phyloP scores from a whole-genome alignment of 1,140 invertebrate genomes.

The Pomacea maculata region DNA sequence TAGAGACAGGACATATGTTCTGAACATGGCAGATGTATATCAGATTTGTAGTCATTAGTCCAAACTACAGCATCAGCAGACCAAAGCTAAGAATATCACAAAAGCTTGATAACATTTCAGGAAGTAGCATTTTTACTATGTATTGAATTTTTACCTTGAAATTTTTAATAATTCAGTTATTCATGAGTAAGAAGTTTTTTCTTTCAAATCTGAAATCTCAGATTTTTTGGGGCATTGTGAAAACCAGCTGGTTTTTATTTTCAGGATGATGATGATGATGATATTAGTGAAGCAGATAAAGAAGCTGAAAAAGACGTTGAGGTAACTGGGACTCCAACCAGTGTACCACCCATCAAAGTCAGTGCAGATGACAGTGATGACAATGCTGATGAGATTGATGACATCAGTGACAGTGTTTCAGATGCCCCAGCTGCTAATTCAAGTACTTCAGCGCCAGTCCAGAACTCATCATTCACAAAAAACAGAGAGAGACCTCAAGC shows the following conservation, averaged over 20 bases:
- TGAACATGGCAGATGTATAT: too few species aligned
- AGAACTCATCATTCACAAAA: neutral
- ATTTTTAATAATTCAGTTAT: neutral
- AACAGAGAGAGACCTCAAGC: neutral
- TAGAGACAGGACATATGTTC: too few species aligned
- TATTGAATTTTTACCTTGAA: neutral
- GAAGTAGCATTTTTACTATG: too few species aligned
- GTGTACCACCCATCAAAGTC: neutral
- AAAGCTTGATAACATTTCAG: too few species aligned
- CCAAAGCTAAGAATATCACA: too few species aligned
- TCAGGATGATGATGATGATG: constrained; percentile 6
- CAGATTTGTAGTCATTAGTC: too few species aligned
- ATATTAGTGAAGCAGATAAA: neutral
- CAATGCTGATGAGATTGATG: neutral
- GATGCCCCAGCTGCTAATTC: too few species aligned
- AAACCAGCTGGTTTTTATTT: neutral
- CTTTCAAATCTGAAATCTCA: neutral
- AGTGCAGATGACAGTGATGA: neutral
- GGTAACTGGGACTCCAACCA: neutral
- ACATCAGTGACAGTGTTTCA: neutral
- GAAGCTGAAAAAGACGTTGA: neutral
- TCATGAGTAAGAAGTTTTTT: neutral
- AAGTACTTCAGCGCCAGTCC: too few species aligned
- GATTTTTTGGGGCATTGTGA: neutral
- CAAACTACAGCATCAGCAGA: too few species aligned